Conservation (phyloP, 2,888 invertebrate species). For the Polymixis flavicincta region DNA sequence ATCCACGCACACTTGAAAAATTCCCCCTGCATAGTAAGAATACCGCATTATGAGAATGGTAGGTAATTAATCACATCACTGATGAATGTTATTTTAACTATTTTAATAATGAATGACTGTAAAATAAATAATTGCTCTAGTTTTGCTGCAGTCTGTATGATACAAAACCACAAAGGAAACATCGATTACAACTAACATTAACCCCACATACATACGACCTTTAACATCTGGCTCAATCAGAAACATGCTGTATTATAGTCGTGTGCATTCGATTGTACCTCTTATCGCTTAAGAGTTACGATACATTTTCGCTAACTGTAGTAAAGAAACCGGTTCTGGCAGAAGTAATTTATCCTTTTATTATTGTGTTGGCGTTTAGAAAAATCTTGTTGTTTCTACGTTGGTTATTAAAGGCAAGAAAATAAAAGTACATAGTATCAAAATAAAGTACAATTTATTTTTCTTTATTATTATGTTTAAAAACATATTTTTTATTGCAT, state of each 20-base stretch:
- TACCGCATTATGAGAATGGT: conserved; percentile 4
- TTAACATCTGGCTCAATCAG: not conserved
- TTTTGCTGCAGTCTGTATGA: not conserved
- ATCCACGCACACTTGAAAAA: not conserved
- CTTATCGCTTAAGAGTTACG: not conserved
- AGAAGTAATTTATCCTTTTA: conserved; percentile 1
- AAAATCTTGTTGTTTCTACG: conserved; percentile 18
- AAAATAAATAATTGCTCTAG: not conserved
- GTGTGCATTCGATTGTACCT: conserved; percentile 7
- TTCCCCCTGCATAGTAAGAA: not conserved
- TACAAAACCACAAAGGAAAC: not conserved
- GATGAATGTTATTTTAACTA: not conserved
- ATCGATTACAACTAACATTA: conserved; percentile 26
- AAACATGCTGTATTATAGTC: conserved; percentile 1
- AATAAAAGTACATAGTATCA: no score
- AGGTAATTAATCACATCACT: no score
- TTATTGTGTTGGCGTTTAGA: conserved; percentile 16
- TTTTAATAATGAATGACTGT: not conserved
- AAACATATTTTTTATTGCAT: no score
- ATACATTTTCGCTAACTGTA: not conserved
- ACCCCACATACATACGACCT: not conserved
- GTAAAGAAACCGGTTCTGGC: not conserved
- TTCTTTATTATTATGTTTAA: no score
- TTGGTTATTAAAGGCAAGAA: no score
- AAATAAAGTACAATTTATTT: no score